Base-by-base conservation (phyloP, 2,113 vertebrate species). In the Epinephelus lanceolatus region DNA sequence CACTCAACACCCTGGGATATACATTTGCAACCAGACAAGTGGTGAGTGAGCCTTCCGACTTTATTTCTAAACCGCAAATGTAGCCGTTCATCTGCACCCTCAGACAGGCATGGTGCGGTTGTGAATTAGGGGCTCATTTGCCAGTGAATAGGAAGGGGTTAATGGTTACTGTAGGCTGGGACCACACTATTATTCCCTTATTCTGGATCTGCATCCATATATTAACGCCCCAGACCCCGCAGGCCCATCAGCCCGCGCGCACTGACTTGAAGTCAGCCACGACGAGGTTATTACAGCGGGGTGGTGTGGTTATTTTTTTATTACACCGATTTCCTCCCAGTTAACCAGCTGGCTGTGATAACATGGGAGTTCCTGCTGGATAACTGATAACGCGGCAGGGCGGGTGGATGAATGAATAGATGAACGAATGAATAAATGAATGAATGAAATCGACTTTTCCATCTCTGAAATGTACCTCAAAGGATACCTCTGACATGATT, bases 31-130 rank as follows among this genome's bases (percentile, higher is more conserved):
- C 40, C 74, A 10, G 79, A 61, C 49, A 37, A 80, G 84, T 63
- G 89, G 92, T 93, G 81, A 90, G 91, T 81, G 27, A 84, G 30
- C 45, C 40, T 80, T 59, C n/a, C 23, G 15, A 71, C 66, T 80
- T 89, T 78, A 52, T 72, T 69, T 27, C 2, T 30, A 13, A 17
- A 21, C 1, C 33, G 14, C 13, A 19, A 1, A n/a, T 71, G 60
- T 3, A 81, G 19, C 79, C 72, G 12, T 6, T 13, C 75, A 73
- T 71, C 52, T 56, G 40, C 65, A 17, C 18, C 42, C 52, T 18
- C 73, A 71, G 88, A 1, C 66, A 3, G 66, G 88, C 85, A 76
- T 47, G 86, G 85, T 82, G 82, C 80, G 67, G 4, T 4, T 3
- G 70, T 57, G 81, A 72, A 65, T 56, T 13, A 57, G 78, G 25